Conservation (phyloP, 2,113 vertebrate species). For the Narcine bancroftii region DNA sequence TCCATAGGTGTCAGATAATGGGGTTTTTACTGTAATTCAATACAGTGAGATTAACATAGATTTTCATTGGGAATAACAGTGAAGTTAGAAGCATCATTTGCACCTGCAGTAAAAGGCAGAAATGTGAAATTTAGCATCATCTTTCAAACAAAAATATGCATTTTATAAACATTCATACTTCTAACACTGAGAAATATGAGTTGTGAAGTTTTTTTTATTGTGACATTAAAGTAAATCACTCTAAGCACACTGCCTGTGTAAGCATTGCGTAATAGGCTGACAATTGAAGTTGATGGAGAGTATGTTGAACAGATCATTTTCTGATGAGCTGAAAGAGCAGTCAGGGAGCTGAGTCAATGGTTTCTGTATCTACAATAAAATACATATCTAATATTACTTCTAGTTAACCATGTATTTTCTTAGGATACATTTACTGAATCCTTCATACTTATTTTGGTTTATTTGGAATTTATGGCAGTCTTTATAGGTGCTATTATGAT, state of each 20-base stretch:
- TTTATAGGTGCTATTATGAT: background rate
- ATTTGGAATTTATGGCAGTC: background rate
- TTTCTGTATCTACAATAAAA: background rate
- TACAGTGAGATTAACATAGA: too few species aligned
- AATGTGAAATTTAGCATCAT: background rate
- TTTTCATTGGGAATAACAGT: background rate
- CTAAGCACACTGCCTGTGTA: background rate
- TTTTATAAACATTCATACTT: background rate
- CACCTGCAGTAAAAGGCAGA: background rate
- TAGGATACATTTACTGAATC: background rate
- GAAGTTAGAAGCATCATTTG: background rate
- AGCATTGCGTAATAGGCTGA: background rate
- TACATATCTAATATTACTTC: background rate
- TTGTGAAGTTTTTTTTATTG: slow-evolving; percentile 15
- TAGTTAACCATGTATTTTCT: background rate
- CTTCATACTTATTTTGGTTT: background rate
- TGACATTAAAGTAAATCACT: background rate
- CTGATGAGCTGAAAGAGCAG: background rate
- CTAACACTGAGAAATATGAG: background rate
- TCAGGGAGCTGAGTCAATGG: background rate
- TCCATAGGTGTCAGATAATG: too few species aligned
- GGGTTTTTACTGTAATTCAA: too few species aligned
- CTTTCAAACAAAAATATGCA: background rate
- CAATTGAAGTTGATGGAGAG: background rate
- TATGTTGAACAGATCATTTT: background rate